Evolutionary conservation across 2,888 invertebrate genomes (phyloP), one percentile per base, ranked within the genome.

Genomic region (Leptodirus hochenwartii): DNA sequence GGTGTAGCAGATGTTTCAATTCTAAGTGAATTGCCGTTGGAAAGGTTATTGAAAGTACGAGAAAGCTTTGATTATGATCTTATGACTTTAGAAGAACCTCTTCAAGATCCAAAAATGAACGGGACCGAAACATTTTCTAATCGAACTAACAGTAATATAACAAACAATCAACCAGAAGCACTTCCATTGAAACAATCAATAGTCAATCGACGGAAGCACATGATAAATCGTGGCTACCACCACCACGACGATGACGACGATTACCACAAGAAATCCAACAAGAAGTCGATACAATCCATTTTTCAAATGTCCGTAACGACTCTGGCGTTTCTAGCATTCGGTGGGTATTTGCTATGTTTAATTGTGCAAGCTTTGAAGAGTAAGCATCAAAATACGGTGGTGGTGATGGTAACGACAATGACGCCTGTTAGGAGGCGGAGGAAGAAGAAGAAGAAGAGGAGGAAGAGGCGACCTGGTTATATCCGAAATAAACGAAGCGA

Each of bases 271-370:
- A 29, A 42, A 8, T 43, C 60, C 24, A 61, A 66, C 3, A 49
- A 47, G 27, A 51, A 51, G 22, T 41, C 43, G 12, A 37, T 81
- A 27, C 72, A 74, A 39, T 72, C 72, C 25, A 65, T 82, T 29
- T 82, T 84, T 44, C 75, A 81, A 37, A 61, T 77, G 39, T 74
- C 81, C 1, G 64, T 84, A 6, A 81, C 82, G 0, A 69, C 79
- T 0, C 53, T 84, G 30, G 74, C 84, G 0, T 84, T 84, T 53
- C 53, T 84, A 5, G 84, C 84, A 0, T 85, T 85, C 43, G 84
- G 81, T 1, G 84, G 82, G 2, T 85, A 85, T 46, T 54, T 85
- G 12, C 49, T 84, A 2, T 79, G 80, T 42, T 56, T 84, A 26
- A 70, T 82, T 29, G 72, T 80, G 15, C 73, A 77, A 43, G 76